A percentile compares a stretch with the other conserved stretches of the same genome.
Conservation (phyloP, 2,113 vertebrate genomes). For the Herpetotheres cachinnans region DNA sequence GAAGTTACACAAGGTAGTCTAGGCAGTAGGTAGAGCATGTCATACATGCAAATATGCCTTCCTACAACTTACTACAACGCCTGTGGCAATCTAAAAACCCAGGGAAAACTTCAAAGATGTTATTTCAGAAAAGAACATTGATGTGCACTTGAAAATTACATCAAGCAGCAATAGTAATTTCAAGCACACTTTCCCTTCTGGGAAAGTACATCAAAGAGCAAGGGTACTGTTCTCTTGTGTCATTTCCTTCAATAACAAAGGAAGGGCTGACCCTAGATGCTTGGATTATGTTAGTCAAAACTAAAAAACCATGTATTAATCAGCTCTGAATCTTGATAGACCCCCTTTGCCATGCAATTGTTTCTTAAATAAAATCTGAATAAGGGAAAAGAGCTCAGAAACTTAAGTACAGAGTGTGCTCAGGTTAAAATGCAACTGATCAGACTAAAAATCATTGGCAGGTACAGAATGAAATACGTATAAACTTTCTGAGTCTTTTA, state of each 20-base stretch:
- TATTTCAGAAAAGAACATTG: not conserved
- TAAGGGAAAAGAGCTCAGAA: not conserved
- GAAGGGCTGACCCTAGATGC: not conserved
- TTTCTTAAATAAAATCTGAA: not conserved
- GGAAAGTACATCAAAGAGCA: not conserved
- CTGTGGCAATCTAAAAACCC: not conserved
- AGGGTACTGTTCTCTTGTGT: not conserved
- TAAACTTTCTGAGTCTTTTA: not conserved
- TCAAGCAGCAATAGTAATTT: not conserved
- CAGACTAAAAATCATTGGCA: not conserved
- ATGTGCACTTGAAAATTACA: not conserved
- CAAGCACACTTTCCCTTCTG: not conserved
- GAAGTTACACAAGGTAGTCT: not conserved
- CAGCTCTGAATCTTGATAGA: not conserved
- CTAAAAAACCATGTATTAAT: not conserved
- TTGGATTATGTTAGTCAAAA: not conserved
- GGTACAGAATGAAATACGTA: not conserved
- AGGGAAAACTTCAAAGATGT: not conserved
- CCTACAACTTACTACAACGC: not conserved
- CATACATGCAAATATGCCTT: not conserved
- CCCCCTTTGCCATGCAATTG: not conserved
- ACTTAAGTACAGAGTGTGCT: not conserved
- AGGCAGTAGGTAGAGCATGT: not conserved
- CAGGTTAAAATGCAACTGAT: not conserved
- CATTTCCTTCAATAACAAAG: constrained; percentile 18